Evolutionary conservation across 2,113 vertebrate genomes (phyloP), one percentile per base, ranked within the genome.

Genomic region (Bostrychus sinensis): DNA sequence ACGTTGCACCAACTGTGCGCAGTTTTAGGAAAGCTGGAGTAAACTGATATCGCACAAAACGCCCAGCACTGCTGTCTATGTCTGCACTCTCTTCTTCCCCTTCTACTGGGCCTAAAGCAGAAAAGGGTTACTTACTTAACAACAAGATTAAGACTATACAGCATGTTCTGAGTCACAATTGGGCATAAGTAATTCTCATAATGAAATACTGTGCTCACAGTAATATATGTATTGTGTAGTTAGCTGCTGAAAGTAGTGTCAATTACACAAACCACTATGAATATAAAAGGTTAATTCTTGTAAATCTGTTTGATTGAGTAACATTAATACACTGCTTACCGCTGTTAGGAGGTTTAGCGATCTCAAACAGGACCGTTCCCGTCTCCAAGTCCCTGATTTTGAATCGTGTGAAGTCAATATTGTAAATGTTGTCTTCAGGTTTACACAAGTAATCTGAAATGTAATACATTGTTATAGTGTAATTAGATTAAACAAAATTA

Each of bases 41-140:
- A 89, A 99, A 99, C 90, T 99, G 97, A 78, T 99, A 99, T 3
- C 97, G 93, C 50, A 99, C 97, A 54, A 99, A 99, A 45, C 97
- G 96, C 0, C 97, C 97, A 0, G 95, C 93, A 10, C 94, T 97
- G 64, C 86, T 56, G 4, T 99, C 96, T 23, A 81, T 81, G 0
- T 96, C 95, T 3, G 87, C 91, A n/a, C 63, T 77, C 37, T 94
- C 95, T 1, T 95, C 94, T n/a, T 95, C 94, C 1, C 90, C 86
- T 0, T 94, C 94, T 0, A 85, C 70, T 17, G 91, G 90, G 80
- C 93, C 97, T 98, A 42, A 53, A 70, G 81, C 65, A 75, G 12
- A 58, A 51, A 61, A n/a, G n/a, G n/a, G n/a, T n/a, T n/a, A n/a
- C n/a, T n/a, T n/a, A n/a, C n/a, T n/a, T n/a, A n/a, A n/a, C n/a